These are phyloP conservation scores for Telmatherina bonti DNA, from an alignment of 2,797 vertebrate species.

Conservation along the genomic window DNA sequence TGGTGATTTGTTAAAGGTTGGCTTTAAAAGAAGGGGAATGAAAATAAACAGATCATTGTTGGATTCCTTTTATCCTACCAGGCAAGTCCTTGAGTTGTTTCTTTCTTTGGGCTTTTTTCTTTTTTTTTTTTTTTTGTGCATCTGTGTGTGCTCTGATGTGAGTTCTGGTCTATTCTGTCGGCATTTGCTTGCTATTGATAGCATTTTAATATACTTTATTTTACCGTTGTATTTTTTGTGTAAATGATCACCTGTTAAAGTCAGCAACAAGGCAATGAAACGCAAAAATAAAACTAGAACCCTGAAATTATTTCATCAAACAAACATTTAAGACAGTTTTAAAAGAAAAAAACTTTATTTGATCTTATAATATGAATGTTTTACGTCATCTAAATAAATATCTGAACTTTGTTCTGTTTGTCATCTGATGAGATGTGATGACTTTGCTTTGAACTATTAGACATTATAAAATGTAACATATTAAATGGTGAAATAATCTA, in stretches of 20 bases:
- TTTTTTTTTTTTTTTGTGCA: too few species aligned
- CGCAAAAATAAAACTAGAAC: neutral
- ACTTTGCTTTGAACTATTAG: neutral
- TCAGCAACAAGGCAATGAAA: neutral
- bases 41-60: slow-evolving; percentile 52
- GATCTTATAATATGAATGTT: neutral
- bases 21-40: slow-evolving; percentile 29
- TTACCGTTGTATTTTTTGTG: neutral
- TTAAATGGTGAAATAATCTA: too few species aligned
- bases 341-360: neutral
- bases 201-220: neutral
- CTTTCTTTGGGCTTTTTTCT: neutral
- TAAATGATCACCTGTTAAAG: neutral
- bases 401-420: neutral
- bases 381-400: neutral
- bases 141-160: slow-evolving; percentile 2
- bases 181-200: slow-evolving; percentile 8
- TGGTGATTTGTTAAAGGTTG: slow-evolving; percentile 72
- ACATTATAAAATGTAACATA: neutral
- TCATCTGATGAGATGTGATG: slow-evolving; percentile 4
- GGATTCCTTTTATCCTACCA: slow-evolving; percentile 44
- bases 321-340: neutral
- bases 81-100: slow-evolving; percentile 14
- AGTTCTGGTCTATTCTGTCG: neutral
- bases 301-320: neutral